A percentile compares a stretch with the other conserved stretches of the same genome.
phyloP scores from a whole-genome alignment of 1,140 invertebrate genomes.

The Apis dorsata region DNA sequence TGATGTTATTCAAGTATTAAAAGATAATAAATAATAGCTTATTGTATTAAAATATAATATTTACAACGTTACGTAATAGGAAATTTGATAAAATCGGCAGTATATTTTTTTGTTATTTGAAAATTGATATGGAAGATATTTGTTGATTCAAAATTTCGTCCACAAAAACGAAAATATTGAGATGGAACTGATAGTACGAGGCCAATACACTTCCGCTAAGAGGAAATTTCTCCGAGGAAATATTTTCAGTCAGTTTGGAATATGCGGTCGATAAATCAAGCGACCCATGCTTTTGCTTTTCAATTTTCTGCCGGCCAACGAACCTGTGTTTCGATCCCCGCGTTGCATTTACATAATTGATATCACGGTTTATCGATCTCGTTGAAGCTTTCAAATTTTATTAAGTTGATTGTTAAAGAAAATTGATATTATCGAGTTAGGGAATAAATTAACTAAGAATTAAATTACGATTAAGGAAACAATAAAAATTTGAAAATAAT shows the following conservation, averaged over 20 bases:
- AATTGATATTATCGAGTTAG: background rate
- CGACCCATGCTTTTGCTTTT: constrained; percentile 17
- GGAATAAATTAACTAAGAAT: too few species aligned
- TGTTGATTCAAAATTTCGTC: background rate
- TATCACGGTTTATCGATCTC: background rate
- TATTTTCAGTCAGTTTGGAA: constrained; percentile 5
- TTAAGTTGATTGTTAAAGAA: background rate
- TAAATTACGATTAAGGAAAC: too few species aligned
- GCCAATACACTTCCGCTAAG: background rate
- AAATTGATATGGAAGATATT: background rate
- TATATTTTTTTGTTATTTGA: background rate
- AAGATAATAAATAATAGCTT: too few species aligned
- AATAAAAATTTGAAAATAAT: too few species aligned
- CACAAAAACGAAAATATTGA: background rate
- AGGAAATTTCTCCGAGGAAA: constrained; percentile 30
- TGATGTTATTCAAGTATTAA: too few species aligned
- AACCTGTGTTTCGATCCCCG: constrained; percentile 1
- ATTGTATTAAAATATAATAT: too few species aligned
- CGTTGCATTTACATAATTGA: constrained; percentile 28
- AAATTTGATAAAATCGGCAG: too few species aligned
- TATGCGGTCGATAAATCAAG: constrained; percentile 26
- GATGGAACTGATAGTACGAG: background rate
- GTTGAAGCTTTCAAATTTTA: background rate
- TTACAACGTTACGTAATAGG: too few species aligned
- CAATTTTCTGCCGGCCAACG: constrained; percentile 28